phyloP scores from a whole-genome alignment of 2,797 vertebrate genomes.

The Sternarchorhynchus goeldii region DNA sequence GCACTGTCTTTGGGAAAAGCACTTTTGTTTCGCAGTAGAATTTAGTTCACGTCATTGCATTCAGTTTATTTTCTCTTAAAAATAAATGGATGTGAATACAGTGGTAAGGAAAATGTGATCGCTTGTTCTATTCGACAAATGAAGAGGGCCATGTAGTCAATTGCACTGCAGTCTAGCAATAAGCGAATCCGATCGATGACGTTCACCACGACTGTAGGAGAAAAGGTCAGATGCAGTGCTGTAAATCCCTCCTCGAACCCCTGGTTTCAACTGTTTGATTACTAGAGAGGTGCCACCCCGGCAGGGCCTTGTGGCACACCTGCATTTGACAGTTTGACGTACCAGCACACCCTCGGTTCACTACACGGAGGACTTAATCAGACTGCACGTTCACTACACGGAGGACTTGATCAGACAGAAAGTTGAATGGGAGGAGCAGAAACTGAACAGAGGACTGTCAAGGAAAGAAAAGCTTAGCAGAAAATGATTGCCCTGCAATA shows the following conservation, averaged over 20 bases:
- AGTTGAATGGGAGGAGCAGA: too few species aligned
- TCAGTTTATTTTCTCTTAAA: not conserved
- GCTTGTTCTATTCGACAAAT: too few species aligned
- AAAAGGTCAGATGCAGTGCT: not conserved
- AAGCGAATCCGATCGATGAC: not conserved
- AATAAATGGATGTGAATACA: not conserved
- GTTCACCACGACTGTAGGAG: not conserved
- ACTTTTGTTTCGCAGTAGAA: not conserved
- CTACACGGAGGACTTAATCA: not conserved
- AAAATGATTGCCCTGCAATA: conserved; percentile 15
- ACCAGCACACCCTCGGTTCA: not conserved
- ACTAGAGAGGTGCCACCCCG: not conserved
- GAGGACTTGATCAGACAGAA: not conserved
- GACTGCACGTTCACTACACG: not conserved
- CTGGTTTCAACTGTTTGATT: not conserved
- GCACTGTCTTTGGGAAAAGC: not conserved
- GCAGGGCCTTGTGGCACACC: not conserved
- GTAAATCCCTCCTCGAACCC: not conserved
- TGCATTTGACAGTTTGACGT: too few species aligned
- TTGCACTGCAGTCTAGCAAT: not conserved
- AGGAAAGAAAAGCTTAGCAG: not conserved
- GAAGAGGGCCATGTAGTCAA: not conserved
- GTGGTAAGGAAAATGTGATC: too few species aligned
- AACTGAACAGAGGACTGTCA: not conserved
- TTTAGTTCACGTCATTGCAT: not conserved